These are phyloP conservation scores for Corythaeola cristata DNA, from an alignment of 2,113 vertebrate species.

Conservation along the genomic window DNA sequence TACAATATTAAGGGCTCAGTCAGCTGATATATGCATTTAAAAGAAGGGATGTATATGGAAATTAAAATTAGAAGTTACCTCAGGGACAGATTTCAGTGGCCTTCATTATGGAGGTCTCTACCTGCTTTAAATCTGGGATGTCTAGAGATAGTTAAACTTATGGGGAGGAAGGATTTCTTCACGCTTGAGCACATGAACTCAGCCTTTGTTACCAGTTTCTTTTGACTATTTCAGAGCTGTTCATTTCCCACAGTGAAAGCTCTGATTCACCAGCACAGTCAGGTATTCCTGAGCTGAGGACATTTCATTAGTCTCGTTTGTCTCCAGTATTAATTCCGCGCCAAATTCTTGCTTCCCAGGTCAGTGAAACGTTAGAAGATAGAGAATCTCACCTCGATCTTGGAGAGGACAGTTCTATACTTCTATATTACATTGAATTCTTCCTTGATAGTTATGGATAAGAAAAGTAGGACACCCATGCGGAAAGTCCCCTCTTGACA, in stretches of 20 bases:
- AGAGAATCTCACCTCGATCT: background rate
- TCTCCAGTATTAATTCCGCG: background rate
- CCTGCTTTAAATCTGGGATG: background rate
- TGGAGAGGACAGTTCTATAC: background rate
- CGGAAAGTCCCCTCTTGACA: background rate
- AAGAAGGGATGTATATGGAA: background rate
- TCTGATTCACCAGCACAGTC: background rate
- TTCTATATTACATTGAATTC: background rate
- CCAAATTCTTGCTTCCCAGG: background rate
- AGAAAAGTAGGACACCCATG: background rate
- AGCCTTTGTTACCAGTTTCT: background rate
- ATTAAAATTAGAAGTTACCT: background rate
- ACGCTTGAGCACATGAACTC: background rate
- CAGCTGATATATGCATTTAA: background rate
- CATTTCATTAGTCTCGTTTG: background rate
- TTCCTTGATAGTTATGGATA: background rate
- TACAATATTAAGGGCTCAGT: background rate
- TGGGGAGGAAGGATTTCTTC: background rate
- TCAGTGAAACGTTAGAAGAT: background rate
- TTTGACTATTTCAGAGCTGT: background rate
- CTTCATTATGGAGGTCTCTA: background rate
- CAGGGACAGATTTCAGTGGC: background rate
- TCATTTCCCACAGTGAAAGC: constrained; percentile 11
- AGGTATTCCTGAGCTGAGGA: background rate
- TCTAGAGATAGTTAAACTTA: background rate